These are phyloP conservation scores for Clunio marinus DNA, from an alignment of 2,888 invertebrate genomes.

Conservation along the genomic window DNA sequence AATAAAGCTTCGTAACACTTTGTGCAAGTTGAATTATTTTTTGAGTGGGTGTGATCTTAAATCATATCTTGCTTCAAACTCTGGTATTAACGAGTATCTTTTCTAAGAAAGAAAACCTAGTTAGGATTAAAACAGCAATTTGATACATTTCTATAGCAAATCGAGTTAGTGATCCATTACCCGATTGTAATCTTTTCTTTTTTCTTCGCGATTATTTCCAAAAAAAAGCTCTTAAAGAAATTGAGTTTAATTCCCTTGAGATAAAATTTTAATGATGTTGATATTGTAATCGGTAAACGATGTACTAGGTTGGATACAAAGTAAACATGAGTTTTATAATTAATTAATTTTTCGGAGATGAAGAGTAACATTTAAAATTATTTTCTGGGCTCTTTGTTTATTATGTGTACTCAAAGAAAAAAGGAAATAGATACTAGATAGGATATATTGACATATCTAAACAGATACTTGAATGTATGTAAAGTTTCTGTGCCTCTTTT, in stretches of 20 bases:
- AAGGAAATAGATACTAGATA: too few species aligned
- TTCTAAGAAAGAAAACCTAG: too few species aligned
- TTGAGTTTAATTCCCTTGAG: neutral
- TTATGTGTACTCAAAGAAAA: too few species aligned
- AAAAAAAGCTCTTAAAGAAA: neutral
- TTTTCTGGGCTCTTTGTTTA: too few species aligned
- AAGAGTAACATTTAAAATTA: neutral
- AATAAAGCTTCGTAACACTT: too few species aligned
- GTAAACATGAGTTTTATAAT: neutral
- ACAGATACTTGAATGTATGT: too few species aligned
- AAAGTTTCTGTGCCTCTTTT: too few species aligned
- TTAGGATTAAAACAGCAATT: constrained; percentile 24
- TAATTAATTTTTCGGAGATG: neutral
- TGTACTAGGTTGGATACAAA: neutral
- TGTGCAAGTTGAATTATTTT: too few species aligned
- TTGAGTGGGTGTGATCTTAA: neutral
- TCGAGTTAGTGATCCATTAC: constrained; percentile 29
- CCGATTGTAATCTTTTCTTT: neutral
- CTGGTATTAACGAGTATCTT: too few species aligned
- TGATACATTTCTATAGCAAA: constrained; percentile 24
- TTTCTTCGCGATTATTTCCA: neutral
- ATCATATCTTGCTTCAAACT: neutral
- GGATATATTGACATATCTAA: too few species aligned
- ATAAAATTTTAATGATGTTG: neutral
- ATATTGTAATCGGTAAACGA: neutral